phyloP scores from a whole-genome alignment of 2,888 invertebrate genomes.

The Leptodirus hochenwartii region DNA sequence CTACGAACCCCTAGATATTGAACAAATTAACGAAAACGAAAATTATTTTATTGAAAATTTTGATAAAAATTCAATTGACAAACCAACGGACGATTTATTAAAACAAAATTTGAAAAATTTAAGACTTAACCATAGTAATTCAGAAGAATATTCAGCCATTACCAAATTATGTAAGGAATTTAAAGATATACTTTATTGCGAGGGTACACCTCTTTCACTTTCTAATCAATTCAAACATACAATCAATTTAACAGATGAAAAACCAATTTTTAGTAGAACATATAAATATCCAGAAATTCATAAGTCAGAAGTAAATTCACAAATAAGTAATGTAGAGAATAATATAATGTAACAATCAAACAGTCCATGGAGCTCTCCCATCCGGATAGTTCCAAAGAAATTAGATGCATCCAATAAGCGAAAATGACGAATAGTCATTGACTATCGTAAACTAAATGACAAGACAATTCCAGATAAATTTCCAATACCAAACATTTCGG shows the following conservation, averaged over 20 bases:
- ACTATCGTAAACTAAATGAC: constrained; percentile 16
- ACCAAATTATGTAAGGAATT: too few species aligned
- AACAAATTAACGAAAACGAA: too few species aligned
- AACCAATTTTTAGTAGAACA: constrained; percentile 13
- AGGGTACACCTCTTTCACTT: too few species aligned
- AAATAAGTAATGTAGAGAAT: constrained; percentile 13
- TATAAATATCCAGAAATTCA: constrained; percentile 15
- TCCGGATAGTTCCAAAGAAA: constrained; percentile 15
- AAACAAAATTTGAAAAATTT: too few species aligned
- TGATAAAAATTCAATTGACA: too few species aligned
- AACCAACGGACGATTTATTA: too few species aligned
- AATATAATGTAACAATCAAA: constrained; percentile 11
- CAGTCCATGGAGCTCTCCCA: constrained; percentile 11
- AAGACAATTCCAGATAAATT: constrained; percentile 18
- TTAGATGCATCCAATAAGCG: constrained; percentile 11
- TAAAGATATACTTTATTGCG: too few species aligned
- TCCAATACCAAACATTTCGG: constrained; percentile 17
- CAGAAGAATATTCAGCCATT: too few species aligned
- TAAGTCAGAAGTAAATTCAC: constrained; percentile 14
- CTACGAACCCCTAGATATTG: too few species aligned
- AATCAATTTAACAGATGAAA: constrained; percentile 10
- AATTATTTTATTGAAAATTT: too few species aligned
- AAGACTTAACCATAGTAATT: too few species aligned
- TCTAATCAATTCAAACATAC: too few species aligned
- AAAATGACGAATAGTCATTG: constrained; percentile 15